Base-by-base conservation (phyloP, 1,140 invertebrate genomes). In the Oscheius sp. region DNA sequence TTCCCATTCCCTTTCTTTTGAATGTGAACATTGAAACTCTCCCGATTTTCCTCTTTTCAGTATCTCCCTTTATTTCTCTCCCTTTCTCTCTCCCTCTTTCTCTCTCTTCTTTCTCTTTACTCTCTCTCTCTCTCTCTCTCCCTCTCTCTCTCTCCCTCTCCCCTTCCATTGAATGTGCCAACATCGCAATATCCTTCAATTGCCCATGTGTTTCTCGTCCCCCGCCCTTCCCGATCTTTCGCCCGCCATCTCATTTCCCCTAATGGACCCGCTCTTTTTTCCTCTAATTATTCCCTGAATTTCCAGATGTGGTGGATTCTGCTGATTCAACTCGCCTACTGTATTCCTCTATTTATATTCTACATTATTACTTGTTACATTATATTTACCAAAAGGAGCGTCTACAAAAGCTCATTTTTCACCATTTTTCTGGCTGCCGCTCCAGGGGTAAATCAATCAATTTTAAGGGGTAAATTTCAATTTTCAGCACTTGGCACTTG, bases 331-430 rank as follows among this genome's bases (percentile, higher is more conserved):
- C 35, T 63, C 3, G 52, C 46, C 29, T 68, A 32, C 28, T 4
- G 15, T 3, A 18, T 68, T 65, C 46, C 52, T 23, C 46, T 68
- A 18, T 55, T 66, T 20, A 10, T 28, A 42, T 38, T 66, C 64
- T 66, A 66, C 23, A 58, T 55, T 23, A 15, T 55, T 26, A 55
- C 49, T 55, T 55, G 49, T 26, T 55, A 55, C 28, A 26, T 55
- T 4, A 55, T 55, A 15, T 4, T 55, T 26, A 7, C 4, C 23
- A 7, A 23, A 23, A 7, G 49, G 28, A 7, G 23, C 28, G 7
- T 55, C 49, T 55, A 55, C 49, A 55, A 23, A 4, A 55, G 49
- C 49, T 55, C 49, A 15, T 55, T 55, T 26, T 55, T 55, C 23
- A 55, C 49, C 49, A 55, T 55, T 26, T 55, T 55, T 26, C 23